These are phyloP conservation scores for Mormyrus lacerda DNA, from an alignment of 2,113 vertebrate genomes.

Conservation along the genomic window DNA sequence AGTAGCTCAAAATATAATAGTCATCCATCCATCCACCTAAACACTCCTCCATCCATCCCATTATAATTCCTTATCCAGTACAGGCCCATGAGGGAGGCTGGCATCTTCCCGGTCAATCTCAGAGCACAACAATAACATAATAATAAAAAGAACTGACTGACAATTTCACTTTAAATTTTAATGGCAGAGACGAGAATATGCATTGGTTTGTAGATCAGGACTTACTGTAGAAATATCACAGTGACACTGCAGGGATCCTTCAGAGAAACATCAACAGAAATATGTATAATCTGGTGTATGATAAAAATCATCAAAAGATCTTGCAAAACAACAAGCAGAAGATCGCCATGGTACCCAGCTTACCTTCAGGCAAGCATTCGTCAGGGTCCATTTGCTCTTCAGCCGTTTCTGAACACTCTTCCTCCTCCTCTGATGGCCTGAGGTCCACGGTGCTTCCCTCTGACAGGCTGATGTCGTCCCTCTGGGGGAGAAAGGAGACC, in stretches of 20 bases:
- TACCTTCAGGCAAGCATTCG: conserved; percentile 87
- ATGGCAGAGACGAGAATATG: neutral
- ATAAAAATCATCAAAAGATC: conserved; percentile 11
- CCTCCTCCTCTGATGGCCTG: conserved; percentile 85
- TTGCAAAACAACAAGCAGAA: neutral
- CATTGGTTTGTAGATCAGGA: neutral
- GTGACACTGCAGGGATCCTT: conserved; percentile 8
- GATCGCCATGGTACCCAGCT: neutral
- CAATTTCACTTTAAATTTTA: neutral
- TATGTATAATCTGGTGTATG: neutral
- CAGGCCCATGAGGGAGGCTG: neutral
- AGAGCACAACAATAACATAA: neutral
- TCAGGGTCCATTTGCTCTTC: conserved; percentile 86
- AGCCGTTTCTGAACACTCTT: conserved; percentile 77
- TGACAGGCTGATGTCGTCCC: conserved; percentile 79
- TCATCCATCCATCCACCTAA: neutral
- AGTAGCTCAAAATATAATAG: neutral
- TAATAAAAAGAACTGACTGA: neutral
- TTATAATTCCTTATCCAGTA: neutral
- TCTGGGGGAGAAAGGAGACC: conserved; percentile 47
- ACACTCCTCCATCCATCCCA: neutral
- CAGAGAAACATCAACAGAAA: conserved; percentile 8
- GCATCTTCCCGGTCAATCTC: neutral
- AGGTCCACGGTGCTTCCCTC: conserved; percentile 95
- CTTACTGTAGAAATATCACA: neutral